Evolutionary conservation across 2,888 invertebrate species (phyloP).

Genomic region (Drosophila percnosoma): DNA sequence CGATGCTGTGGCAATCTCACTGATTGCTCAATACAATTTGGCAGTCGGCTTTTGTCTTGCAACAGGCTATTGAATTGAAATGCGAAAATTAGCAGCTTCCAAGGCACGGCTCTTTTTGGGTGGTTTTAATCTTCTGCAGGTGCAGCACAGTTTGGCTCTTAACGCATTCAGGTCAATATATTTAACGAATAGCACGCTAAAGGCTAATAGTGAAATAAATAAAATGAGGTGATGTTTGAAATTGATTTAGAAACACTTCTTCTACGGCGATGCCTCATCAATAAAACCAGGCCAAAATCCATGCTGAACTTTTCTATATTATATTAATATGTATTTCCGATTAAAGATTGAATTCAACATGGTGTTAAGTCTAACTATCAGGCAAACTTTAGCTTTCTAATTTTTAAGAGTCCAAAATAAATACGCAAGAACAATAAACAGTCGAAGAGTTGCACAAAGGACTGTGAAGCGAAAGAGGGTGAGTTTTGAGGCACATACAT

Average conservation of each 20-base stretch:
- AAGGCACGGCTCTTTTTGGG: background rate
- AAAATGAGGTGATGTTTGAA: background rate
- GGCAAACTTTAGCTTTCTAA: background rate
- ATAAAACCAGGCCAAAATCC: background rate
- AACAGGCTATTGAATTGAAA: slow-evolving; percentile 66
- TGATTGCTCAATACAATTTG: slow-evolving; percentile 71
- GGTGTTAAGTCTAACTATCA: background rate
- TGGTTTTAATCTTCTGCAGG: slow-evolving; percentile 8
- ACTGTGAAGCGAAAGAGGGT: too few species aligned
- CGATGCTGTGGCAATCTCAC: slow-evolving; percentile 56
- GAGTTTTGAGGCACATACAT: background rate
- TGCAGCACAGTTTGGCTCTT: background rate
- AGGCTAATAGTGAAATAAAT: too few species aligned
- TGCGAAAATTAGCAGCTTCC: slow-evolving; percentile 56
- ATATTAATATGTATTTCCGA: background rate
- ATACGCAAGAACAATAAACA: background rate
- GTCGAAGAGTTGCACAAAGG: background rate
- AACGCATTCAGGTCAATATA: background rate
- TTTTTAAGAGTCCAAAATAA: background rate
- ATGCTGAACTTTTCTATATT: background rate
- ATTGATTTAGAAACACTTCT: background rate
- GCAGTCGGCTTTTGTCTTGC: slow-evolving; percentile 62
- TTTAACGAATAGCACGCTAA: background rate
- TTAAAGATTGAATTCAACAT: background rate
- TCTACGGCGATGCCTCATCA: background rate